Percentiles rank a stretch among this genome's conserved stretches.
Evolutionary conservation across 2,113 vertebrate species (phyloP).

Genomic region (Malurus alboscapulatus): DNA sequence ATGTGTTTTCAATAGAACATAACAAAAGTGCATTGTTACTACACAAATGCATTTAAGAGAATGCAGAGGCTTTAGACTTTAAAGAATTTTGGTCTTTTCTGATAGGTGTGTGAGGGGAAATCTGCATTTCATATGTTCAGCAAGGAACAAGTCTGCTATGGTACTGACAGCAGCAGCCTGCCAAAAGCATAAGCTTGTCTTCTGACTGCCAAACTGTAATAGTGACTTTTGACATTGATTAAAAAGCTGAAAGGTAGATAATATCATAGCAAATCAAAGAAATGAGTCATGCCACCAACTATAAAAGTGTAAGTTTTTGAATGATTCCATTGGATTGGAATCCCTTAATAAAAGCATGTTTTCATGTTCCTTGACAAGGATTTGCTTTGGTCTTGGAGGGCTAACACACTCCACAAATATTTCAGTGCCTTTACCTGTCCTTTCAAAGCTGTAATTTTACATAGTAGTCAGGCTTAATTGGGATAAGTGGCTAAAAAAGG

Average conservation of each 20-base stretch:
- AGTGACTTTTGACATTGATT: not conserved
- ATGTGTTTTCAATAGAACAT: not conserved
- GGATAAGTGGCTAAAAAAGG: not conserved
- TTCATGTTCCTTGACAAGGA: not conserved
- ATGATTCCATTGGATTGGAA: slow-evolving; percentile 6
- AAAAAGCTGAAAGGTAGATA: not conserved
- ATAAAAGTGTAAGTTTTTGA: not conserved
- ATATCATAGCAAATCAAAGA: slow-evolving; percentile 8
- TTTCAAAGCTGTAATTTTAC: slow-evolving; percentile 8
- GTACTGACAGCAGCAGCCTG: not conserved
- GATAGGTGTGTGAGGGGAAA: not conserved
- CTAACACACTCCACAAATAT: not conserved
- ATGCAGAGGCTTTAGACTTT: not conserved
- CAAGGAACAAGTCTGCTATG: not conserved
- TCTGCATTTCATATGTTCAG: not conserved
- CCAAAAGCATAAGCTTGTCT: not conserved
- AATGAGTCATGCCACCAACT: not conserved
- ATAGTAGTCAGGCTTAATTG: not conserved
- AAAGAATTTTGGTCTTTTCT: not conserved
- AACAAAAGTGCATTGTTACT: not conserved
- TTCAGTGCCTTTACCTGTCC: not conserved
- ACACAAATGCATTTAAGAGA: not conserved
- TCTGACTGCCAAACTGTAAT: slow-evolving; percentile 17
- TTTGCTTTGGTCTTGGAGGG: not conserved
- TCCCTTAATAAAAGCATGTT: not conserved